Evolutionary conservation across 2,113 vertebrate genomes (phyloP), one percentile per base, ranked within the genome.

Genomic region (Poeciliopsis occidentalis): DNA sequence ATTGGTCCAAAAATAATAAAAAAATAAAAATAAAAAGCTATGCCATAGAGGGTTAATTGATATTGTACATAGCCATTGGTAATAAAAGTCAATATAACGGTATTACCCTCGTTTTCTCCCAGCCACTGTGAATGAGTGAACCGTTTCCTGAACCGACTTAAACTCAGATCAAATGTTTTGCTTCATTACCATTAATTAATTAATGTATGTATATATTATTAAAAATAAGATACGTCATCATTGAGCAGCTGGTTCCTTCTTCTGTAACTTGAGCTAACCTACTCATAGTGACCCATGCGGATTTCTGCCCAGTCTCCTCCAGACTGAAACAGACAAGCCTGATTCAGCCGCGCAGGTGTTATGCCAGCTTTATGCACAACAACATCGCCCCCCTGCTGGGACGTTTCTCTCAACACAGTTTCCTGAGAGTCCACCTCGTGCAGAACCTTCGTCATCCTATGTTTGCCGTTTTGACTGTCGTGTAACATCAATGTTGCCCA

Each of bases 371-470:
- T 8, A 47, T 70, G 78, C 87, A 89, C 69, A 71, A 82, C 92
- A 90, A 87, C 60, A 87, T 4, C 78, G 13, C 64, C 85, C 79
- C 79, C 88, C 92, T 93, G 81, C 87, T 89, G 93, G 89, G 32
- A 2, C 82, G 29, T 0, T 10, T 24, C 34, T 29, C 27, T 29
- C 27, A 89, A 51, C 78, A 82, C 88, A 86, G 64, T 6, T 3
- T 0, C 0, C 6, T 1, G 29, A 64, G 32, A 3, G 61, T 1
- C 47, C 44, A 19, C 44, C 13, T 17, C 15, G 4, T 19, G 15
- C 44, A 54, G 15, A 24, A 24, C 3, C 6, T 57, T 57, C 8
- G 22, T 57, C 51, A 47, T 47, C 44, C 51, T 3, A 57, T 22
- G 22, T 57, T 8, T 24, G 51, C 51, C 51, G 22, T 57, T 3